These are phyloP conservation scores for Albula goreensis DNA, from an alignment of 2,113 vertebrate genomes.

Conservation along the genomic window DNA sequence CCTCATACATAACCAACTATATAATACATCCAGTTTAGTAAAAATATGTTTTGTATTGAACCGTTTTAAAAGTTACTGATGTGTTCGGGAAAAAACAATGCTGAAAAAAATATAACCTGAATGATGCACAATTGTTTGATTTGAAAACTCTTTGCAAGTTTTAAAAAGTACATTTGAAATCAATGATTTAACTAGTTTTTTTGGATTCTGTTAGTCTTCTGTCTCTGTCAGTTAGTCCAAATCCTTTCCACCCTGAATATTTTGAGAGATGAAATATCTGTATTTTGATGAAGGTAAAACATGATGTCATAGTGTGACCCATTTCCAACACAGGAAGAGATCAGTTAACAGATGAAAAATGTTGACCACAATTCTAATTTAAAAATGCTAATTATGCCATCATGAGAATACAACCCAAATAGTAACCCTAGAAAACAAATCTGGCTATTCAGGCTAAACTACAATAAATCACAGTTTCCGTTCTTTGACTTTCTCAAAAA, in stretches of 20 bases:
- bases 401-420: not conserved
- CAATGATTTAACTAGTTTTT: not conserved
- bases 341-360: not conserved
- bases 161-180: not conserved
- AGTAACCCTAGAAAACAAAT: not conserved
- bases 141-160: not conserved
- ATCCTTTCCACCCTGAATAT: not conserved
- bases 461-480: too few relatives aligned
- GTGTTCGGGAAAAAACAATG: not conserved
- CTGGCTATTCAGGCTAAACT: too few relatives aligned
- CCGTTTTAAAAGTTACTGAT: not conserved
- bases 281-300: not conserved
- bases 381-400: too few relatives aligned
- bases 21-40: too few relatives aligned
- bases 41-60: not conserved
- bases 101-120: not conserved
- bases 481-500: too few relatives aligned
- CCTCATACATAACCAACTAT: too few relatives aligned
- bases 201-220: not conserved
- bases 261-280: not conserved
- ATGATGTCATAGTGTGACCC: too few relatives aligned
- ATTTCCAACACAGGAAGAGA: not conserved
- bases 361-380: not conserved
- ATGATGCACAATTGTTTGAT: not conserved
- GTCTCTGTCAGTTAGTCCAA: not conserved